These are phyloP conservation scores for Cebus imitator DNA, from an alignment of 2,113 vertebrate genomes.

Conservation along the genomic window DNA sequence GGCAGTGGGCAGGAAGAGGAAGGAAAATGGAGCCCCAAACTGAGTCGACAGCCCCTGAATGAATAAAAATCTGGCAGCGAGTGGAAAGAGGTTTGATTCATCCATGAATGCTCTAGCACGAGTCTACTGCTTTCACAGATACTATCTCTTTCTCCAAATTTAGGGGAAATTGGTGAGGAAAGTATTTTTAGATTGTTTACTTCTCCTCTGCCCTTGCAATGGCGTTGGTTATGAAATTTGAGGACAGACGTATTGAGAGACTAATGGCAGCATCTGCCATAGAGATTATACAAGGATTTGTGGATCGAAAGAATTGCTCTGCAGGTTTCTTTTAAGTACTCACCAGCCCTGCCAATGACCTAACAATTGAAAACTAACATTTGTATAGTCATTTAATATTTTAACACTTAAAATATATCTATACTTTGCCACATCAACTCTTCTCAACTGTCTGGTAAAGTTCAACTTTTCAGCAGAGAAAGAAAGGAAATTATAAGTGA, in stretches of 20 bases:
- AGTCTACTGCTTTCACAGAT: neutral
- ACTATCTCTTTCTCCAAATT: neutral
- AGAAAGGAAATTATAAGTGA: neutral
- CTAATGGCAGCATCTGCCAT: neutral
- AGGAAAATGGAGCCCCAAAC: conserved; percentile 9
- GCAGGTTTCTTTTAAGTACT: neutral
- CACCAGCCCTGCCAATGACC: neutral
- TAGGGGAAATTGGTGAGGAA: neutral
- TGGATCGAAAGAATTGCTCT: neutral
- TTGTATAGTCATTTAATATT: neutral
- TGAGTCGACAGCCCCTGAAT: neutral
- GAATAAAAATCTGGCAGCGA: neutral
- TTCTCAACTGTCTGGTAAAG: neutral
- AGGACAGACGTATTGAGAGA: neutral
- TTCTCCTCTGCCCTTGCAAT: neutral
- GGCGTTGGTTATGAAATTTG: neutral
- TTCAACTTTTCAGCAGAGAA: conserved; percentile 21
- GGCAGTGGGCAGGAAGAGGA: conserved; percentile 41
- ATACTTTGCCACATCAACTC: neutral
- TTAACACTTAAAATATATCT: neutral
- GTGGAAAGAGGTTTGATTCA: neutral
- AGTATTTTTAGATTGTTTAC: neutral
- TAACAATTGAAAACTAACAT: neutral
- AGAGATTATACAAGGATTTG: neutral
- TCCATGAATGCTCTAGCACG: neutral